A percentile compares a stretch with the other conserved stretches of the same genome.
phyloP scores from a whole-genome alignment of 1,140 invertebrate species.

The Drosophila oshimai region DNA sequence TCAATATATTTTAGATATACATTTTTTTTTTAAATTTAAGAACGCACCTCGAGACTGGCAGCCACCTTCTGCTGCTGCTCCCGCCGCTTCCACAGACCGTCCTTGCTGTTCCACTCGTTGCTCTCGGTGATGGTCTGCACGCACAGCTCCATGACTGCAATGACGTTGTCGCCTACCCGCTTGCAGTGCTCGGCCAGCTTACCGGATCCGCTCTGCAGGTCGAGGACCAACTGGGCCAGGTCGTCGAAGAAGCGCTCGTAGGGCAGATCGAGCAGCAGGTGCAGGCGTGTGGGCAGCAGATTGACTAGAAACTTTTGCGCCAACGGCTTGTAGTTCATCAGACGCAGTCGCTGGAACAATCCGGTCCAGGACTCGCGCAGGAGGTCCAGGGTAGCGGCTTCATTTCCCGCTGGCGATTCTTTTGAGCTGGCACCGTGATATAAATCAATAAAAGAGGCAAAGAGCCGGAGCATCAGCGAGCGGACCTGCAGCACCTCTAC shows the following conservation, averaged over 20 bases:
- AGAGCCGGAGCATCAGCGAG: conserved; percentile 62
- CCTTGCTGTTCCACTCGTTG: conserved; percentile 59
- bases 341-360: conserved; percentile 65
- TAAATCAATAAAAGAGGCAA: conserved; percentile 74
- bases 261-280: conserved; percentile 67
- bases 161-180: conserved; percentile 60
- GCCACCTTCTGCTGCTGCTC: conserved; percentile 67
- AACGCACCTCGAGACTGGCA: conserved; percentile 66
- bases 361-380: conserved; percentile 71
- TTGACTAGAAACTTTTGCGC: conserved; percentile 82
- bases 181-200: conserved; percentile 59
- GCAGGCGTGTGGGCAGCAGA: conserved; percentile 76
- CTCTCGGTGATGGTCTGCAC: conserved; percentile 59
- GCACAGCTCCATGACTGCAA: conserved; percentile 47
- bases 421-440: conserved; percentile 52
- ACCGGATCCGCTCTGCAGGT: conserved; percentile 49
- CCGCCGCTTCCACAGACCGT: conserved; percentile 70
- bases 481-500: conserved; percentile 74
- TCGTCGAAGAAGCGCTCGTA: conserved; percentile 78
- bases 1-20: neutral
- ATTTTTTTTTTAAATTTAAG: neutral
- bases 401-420: neutral
- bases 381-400: conserved; percentile 57
- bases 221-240: conserved; percentile 64
- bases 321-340: conserved; percentile 73